Evolutionary conservation across 2,888 invertebrate species (phyloP).

Genomic region (Allacma fusca): DNA sequence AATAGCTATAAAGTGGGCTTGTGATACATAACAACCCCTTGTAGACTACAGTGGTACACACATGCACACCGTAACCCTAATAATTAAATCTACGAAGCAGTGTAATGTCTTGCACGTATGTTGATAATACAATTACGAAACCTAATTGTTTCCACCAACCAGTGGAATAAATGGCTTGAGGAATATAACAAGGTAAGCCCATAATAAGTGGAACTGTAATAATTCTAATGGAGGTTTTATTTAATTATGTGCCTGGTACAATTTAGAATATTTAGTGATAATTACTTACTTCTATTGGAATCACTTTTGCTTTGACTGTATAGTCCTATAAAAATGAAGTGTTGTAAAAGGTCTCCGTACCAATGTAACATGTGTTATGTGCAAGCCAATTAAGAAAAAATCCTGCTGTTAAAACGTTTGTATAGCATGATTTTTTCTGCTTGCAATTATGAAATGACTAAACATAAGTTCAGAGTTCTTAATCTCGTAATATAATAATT

Average conservation of each 20-base stretch:
- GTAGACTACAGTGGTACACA: too few relatives aligned
- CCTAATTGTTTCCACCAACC: too few relatives aligned
- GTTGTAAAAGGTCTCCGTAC: too few relatives aligned
- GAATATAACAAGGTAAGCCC: constrained; percentile 4
- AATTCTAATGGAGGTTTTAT: neutral
- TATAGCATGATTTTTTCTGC: constrained; percentile 1
- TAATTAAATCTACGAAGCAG: too few relatives aligned
- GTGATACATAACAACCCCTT: too few relatives aligned
- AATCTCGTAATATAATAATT: neutral
- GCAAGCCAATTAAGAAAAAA: constrained; percentile 5
- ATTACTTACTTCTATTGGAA: neutral
- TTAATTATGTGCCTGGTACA: neutral
- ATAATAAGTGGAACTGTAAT: neutral
- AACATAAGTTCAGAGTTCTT: constrained; percentile 3
- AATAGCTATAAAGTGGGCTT: too few relatives aligned
- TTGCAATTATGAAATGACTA: neutral
- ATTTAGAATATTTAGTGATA: neutral
- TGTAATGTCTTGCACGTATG: too few relatives aligned
- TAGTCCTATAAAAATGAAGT: neutral
- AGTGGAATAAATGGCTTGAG: neutral
- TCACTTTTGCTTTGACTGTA: neutral
- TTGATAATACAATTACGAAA: too few relatives aligned
- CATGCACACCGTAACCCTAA: too few relatives aligned
- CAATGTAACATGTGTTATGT: neutral
- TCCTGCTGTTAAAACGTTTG: constrained; percentile 8